Evolutionary conservation across 2,888 invertebrate species (phyloP).

Genomic region (Lepetodrilus schrolli): DNA sequence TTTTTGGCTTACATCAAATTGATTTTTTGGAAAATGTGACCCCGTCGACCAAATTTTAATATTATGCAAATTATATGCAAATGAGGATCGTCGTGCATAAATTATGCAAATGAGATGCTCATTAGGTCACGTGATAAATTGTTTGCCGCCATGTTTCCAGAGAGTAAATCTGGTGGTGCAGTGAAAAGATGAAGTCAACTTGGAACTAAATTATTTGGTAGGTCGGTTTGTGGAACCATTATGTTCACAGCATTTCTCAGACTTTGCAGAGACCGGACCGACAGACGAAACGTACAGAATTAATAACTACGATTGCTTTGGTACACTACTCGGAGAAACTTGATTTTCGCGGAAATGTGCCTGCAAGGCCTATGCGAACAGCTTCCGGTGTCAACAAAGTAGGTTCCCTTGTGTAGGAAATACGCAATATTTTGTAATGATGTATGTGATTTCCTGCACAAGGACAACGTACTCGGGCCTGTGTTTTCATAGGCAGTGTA

Average conservation of each 20-base stretch:
- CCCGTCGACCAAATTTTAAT: conserved; percentile 24
- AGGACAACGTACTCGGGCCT: too few relatives aligned
- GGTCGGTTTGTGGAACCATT: too few relatives aligned
- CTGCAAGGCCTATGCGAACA: neutral
- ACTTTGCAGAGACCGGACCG: too few relatives aligned
- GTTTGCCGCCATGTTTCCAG: conserved; percentile 46
- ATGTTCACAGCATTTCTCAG: too few relatives aligned
- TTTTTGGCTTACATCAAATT: neutral
- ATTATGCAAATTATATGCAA: conserved; percentile 61
- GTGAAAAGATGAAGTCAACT: neutral
- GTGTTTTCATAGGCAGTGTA: too few relatives aligned
- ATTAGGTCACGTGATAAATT: conserved; percentile 60
- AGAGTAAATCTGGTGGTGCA: conserved; percentile 10
- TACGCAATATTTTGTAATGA: too few relatives aligned
- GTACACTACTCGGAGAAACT: neutral
- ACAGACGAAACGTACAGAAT: too few relatives aligned
- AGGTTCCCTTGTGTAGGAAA: too few relatives aligned
- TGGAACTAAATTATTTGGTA: too few relatives aligned
- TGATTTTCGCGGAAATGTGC: conserved; percentile 23
- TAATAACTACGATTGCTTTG: neutral
- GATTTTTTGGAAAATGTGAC: neutral
- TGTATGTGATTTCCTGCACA: too few relatives aligned
- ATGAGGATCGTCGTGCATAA: conserved; percentile 61
- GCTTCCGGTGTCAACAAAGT: neutral
- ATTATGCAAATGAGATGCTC: conserved; percentile 64